Conservation (phyloP, 1,140 invertebrate species). For the Diachasmimorpha longicaudata region DNA sequence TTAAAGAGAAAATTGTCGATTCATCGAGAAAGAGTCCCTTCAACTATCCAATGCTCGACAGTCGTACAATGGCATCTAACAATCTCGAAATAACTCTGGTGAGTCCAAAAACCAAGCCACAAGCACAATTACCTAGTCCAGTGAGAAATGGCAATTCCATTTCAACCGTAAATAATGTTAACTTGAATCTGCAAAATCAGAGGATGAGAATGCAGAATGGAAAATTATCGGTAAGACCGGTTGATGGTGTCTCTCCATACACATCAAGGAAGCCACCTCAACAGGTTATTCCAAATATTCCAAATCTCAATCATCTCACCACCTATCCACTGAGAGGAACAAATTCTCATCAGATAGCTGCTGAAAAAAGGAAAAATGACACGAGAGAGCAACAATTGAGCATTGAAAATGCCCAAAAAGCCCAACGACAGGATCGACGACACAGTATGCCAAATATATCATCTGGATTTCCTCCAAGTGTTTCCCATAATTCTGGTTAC, state of each 20-base stretch:
- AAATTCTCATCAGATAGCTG: conserved; percentile 35
- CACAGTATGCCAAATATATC: conserved; percentile 52
- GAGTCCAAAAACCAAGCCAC: conserved; percentile 43
- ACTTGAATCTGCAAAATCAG: conserved; percentile 26
- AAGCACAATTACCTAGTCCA: conserved; percentile 40
- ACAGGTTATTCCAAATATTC: conserved; percentile 56
- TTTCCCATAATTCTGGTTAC: conserved; percentile 32
- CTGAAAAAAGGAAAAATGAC: conserved; percentile 53
- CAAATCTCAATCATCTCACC: conserved; percentile 54
- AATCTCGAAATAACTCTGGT: conserved; percentile 61
- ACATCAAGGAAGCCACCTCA: conserved; percentile 48
- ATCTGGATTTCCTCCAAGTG: conserved; percentile 41
- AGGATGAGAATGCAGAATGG: conserved; percentile 39
- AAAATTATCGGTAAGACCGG: conserved; percentile 44
- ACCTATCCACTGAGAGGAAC: neutral
- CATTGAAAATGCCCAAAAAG: conserved; percentile 11
- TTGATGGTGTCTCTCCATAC: conserved; percentile 53
- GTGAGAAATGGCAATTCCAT: neutral
- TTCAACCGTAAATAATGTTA: neutral
- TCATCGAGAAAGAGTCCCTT: conserved; percentile 30
- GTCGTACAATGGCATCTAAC: conserved; percentile 56
- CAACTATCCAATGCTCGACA: conserved; percentile 52
- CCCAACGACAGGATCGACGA: conserved; percentile 33
- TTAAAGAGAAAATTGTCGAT: neutral
- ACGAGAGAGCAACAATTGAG: conserved; percentile 34